Base-by-base conservation (phyloP, 2,888 invertebrate genomes). In the Nomada hirtipes region DNA sequence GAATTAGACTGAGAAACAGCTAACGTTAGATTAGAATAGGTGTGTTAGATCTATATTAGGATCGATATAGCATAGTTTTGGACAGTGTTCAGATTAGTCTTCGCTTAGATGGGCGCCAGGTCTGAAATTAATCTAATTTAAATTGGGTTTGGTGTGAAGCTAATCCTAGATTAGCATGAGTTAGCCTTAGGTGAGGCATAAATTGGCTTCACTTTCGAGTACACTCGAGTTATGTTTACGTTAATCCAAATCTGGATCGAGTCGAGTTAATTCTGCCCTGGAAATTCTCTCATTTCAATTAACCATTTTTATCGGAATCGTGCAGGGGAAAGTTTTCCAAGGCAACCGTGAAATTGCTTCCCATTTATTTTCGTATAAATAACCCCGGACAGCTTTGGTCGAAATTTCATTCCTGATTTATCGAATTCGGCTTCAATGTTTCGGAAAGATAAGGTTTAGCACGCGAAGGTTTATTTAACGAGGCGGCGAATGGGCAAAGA, bases 81-180 rank as follows among this genome's bases (percentile, higher is more conserved):
- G 15, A 50, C 50, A 7, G 15, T 50, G 20, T 11, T 1, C 20
- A 42, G 42, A n/a, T 61, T 42, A 42, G 42, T 13, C 4, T 13
- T 15, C 1, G 4, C 2, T 52, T 3, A 57, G 26, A 57, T 3
- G 36, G 26, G 10, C 13, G 57, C 20, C n/a, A 3, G 20, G 9
- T 23, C 9, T n/a, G 15, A 53, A 53, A 47, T 53, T 53, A 20
- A 67, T 36, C 53, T 53, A 67, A 67, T 67, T 67, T 67, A 53
- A 36, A 15, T 53, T 36, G 15, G 50, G 52, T 65, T 13, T 42
- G 36, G 20, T 4, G 23, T 9, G 2, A 15, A 36, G 52, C 36
- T 67, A 67, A 67, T 15, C 36, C n/a, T 20, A 36, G 67, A 67
- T 67, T 53, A 53, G 15, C 67, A 20, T 20, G 67, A 67, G 36